A percentile compares a stretch with the other conserved stretches of the same genome.
Conservation (phyloP, 2,113 vertebrate genomes). For the Brachirus orientalis region DNA sequence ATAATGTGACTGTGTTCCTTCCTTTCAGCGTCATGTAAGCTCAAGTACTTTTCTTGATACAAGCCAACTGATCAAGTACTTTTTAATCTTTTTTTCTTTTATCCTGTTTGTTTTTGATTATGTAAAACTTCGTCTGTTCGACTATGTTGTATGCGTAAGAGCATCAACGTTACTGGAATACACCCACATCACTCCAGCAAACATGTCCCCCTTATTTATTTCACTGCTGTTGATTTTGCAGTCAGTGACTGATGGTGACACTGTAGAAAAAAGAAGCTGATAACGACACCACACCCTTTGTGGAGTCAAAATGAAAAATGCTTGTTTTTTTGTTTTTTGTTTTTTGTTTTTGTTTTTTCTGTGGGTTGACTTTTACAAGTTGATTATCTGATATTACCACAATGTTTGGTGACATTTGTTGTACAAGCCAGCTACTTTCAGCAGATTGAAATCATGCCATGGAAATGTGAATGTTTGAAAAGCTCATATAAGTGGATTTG, state of each 20-base stretch:
- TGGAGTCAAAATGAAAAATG: constrained; percentile 5
- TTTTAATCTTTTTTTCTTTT: not conserved
- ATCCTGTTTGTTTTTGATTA: constrained; percentile 3
- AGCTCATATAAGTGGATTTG: constrained; percentile 66
- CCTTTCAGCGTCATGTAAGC: not conserved
- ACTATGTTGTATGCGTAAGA: not conserved
- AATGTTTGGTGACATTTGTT: constrained; percentile 25
- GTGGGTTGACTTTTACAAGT: constrained; percentile 29
- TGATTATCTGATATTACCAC: constrained; percentile 14
- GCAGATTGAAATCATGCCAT: constrained; percentile 68
- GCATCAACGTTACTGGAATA: constrained; percentile 6
- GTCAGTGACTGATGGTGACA: constrained; percentile 13
- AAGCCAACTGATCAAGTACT: not conserved
- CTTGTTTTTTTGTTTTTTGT: not conserved
- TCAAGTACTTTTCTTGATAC: not conserved
- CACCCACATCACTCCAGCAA: too few species aligned
- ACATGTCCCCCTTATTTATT: constrained; percentile 40
- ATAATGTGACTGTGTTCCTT: not conserved
- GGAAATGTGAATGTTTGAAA: constrained; percentile 69
- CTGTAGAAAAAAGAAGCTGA: constrained; percentile 13
- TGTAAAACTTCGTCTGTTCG: constrained; percentile 7
- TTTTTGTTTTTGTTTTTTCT: constrained; percentile 19
- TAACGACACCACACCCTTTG: constrained; percentile 2
- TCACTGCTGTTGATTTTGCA: constrained; percentile 41
- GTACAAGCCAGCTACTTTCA: constrained; percentile 36